Evolutionary conservation across 2,888 invertebrate genomes (phyloP).

Genomic region (Phengaris arion): DNA sequence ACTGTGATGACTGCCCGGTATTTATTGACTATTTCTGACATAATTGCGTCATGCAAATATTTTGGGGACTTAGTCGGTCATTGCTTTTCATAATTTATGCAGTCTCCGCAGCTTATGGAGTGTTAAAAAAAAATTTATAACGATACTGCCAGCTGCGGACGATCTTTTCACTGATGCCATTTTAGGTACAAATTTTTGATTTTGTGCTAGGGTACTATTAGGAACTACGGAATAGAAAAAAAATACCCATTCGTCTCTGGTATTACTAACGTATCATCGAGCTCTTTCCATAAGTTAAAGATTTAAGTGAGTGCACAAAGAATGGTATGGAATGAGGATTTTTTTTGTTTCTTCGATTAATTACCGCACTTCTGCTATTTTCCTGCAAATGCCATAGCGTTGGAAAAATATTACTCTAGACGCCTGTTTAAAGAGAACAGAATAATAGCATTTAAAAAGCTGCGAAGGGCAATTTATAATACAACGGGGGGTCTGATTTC

Average conservation of each 20-base stretch:
- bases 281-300: too few species aligned
- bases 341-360: too few species aligned
- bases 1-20: conserved; percentile 32
- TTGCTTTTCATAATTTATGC: conserved; percentile 7
- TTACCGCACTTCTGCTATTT: neutral
- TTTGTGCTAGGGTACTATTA: too few species aligned
- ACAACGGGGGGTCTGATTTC: conserved; percentile 7
- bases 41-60: conserved; percentile 17
- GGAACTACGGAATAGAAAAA: too few species aligned
- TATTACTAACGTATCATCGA: too few species aligned
- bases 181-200: too few species aligned
- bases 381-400: neutral
- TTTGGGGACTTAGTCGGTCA: conserved; percentile 19
- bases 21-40: conserved; percentile 39
- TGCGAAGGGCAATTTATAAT: conserved; percentile 3
- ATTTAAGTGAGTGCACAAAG: too few species aligned
- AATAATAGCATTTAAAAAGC: conserved; percentile 2
- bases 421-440: neutral
- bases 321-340: too few species aligned
- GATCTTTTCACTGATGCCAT: too few species aligned
- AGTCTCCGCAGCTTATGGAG: neutral
- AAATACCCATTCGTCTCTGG: too few species aligned
- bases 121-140: neutral
- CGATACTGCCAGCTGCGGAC: too few species aligned
- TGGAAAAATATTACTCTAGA: neutral